These are phyloP conservation scores for Lithobates sylvaticus DNA, from an alignment of 2,797 vertebrate species.

Conservation along the genomic window DNA sequence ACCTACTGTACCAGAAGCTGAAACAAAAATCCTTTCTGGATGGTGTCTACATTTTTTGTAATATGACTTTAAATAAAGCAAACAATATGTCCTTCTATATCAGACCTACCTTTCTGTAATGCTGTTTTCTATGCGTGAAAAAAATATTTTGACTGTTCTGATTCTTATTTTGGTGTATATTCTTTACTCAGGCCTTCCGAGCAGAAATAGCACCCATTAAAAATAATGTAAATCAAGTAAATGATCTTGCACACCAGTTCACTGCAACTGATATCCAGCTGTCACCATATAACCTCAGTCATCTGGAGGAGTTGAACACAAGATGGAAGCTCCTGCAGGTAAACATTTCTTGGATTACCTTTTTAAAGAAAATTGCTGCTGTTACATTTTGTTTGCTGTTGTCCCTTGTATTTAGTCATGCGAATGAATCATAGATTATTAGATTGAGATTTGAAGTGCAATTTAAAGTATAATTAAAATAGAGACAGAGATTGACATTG, in stretches of 20 bases:
- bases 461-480: no score
- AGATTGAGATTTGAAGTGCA: no score
- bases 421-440: no score
- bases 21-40: no score
- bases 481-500: background rate
- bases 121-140: no score
- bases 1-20: no score
- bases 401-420: background rate
- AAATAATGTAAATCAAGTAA: slow-evolving; percentile 88
- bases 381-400: background rate
- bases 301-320: slow-evolving; percentile 89
- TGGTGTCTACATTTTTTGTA: no score
- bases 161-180: slow-evolving; percentile 44
- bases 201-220: slow-evolving; percentile 90
- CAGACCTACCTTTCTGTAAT: no score
- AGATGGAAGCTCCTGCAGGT: slow-evolving; percentile 96
- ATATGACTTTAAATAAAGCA: no score
- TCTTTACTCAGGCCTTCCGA: slow-evolving; percentile 82
- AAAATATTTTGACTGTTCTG: background rate
- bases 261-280: slow-evolving; percentile 84
- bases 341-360: slow-evolving; percentile 57
- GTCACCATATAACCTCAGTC: slow-evolving; percentile 88
- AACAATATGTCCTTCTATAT: background rate
- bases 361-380: background rate
- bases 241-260: slow-evolving; percentile 87